Base-by-base conservation (phyloP, 2,113 vertebrate genomes). In the Caranx melampygus region DNA sequence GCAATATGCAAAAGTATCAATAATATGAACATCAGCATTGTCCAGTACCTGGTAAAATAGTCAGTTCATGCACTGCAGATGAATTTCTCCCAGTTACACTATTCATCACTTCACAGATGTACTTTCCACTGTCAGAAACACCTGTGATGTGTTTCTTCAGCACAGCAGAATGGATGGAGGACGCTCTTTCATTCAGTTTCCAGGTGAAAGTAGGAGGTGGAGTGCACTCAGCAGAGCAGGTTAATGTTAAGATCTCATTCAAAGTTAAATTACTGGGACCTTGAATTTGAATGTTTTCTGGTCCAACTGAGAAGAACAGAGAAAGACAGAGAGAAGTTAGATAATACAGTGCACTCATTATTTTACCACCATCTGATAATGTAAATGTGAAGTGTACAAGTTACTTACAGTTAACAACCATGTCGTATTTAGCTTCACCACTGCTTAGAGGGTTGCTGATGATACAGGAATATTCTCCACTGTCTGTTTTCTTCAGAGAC, bases 251-350 rank as follows among this genome's bases (percentile, higher is more conserved):
- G 0, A 0, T 21, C 3, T 11, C 0, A 6, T 8, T 33, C 1
- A 45, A 1, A 10, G 15, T 2, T 18, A 89, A 55, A 34, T 42
- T 0, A 14, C 0, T 26, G 47, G 5, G 64, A 76, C 85, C 91
- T 3, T 3, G 2, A 75, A 94, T 86, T 44, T n/a, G 4, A 59
- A 90, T 76, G 16, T 71, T 69, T 26, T 77, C 84, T 67, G 93
- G 94, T 71, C 94, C 93, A 87, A 90, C 93, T 94, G 85, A 68
- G 14, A 47, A 7, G 47, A n/a, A 21, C 1, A 62, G 34, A 21
- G 35, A 31, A 10, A 9, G 21, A 31, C 26, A 26, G 26, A 26
- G 26, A 26, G 26, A 26, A 26, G 26, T 26, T 63, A 40, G 4
- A 14, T 54, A 34, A 26, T 34, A 14, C 10, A 52, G 44, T 14